Evolutionary conservation across 2,113 vertebrate genomes (phyloP).

Genomic region (Onychorhynchus coronatus): DNA sequence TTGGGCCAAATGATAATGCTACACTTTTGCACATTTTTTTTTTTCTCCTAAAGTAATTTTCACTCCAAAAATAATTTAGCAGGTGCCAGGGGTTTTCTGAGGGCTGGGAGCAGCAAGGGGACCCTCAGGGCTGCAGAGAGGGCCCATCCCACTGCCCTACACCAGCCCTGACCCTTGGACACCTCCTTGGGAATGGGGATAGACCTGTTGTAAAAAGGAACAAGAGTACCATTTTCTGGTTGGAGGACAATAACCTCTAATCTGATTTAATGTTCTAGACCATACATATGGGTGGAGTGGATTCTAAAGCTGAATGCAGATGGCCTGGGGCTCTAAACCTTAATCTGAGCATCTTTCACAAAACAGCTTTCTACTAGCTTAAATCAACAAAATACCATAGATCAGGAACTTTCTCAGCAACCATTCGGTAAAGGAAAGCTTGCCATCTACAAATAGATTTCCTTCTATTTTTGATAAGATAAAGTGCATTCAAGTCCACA

Average conservation of each 20-base stretch:
- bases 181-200: neutral
- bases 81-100: neutral
- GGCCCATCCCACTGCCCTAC: neutral
- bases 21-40: neutral
- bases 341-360: neutral
- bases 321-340: neutral
- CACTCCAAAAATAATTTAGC: neutral
- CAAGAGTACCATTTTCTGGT: neutral
- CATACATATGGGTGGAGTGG: neutral
- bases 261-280: neutral
- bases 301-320: neutral
- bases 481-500: neutral
- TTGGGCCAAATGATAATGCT: neutral
- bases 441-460: neutral
- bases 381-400: neutral
- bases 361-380: neutral
- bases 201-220: neutral
- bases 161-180: neutral
- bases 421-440: neutral
- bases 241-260: neutral
- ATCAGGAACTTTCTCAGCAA: neutral
- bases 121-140: neutral
- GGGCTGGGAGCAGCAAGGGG: accelerated
- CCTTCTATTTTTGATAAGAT: neutral
- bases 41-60: neutral